phyloP scores from a whole-genome alignment of 2,888 invertebrate genomes.

The Autographa pulchrina region DNA sequence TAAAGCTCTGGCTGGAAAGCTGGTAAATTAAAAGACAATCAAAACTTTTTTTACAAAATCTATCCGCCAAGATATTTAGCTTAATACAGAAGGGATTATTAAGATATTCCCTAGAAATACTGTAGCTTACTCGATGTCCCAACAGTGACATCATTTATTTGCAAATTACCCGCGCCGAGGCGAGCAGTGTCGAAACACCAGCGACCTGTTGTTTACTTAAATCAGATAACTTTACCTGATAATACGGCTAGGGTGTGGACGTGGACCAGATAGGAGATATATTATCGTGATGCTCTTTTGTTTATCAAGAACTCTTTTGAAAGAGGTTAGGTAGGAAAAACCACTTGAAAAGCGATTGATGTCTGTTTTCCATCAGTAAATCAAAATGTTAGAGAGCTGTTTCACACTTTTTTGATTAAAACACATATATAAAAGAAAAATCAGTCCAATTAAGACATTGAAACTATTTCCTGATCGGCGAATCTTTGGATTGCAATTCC shows the following conservation, averaged over 20 bases:
- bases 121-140: slow-evolving; percentile 18
- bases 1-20: too few species aligned
- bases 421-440: too few species aligned
- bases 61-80: background rate
- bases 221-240: slow-evolving; percentile 53
- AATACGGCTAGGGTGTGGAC: slow-evolving; percentile 47
- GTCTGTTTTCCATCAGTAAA: too few species aligned
- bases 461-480: too few species aligned
- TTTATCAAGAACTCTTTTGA: background rate
- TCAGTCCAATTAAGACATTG: too few species aligned
- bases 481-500: too few species aligned
- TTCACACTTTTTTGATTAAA: too few species aligned
- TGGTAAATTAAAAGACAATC: too few species aligned
- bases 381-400: too few species aligned
- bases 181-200: slow-evolving; percentile 63
- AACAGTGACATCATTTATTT: slow-evolving; percentile 53
- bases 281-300: background rate
- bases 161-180: slow-evolving; percentile 51
- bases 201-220: slow-evolving; percentile 63
- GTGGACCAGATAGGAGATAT: slow-evolving; percentile 28
- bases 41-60: too few species aligned
- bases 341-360: too few species aligned
- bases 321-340: background rate
- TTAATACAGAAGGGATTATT: background rate
- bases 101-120: slow-evolving; percentile 15